These are phyloP conservation scores for Microctenopoma lineatum DNA, from an alignment of 2,797 vertebrate genomes.

Conservation along the genomic window DNA sequence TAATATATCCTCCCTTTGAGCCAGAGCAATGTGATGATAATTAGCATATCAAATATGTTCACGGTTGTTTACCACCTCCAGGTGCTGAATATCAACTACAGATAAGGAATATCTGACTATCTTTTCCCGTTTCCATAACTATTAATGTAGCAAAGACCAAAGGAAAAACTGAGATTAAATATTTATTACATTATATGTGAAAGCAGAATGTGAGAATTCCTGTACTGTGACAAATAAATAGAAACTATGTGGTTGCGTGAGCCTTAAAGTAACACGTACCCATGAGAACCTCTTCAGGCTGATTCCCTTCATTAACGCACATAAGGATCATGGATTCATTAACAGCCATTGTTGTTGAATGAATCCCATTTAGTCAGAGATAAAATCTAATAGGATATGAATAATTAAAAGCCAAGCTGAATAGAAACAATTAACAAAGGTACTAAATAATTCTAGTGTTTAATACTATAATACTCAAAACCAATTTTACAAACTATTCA, in stretches of 20 bases:
- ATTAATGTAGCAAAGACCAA: conserved; percentile 12
- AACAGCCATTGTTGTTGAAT: background rate
- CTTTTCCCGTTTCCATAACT: conserved; percentile 40
- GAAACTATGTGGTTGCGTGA: conserved; percentile 42
- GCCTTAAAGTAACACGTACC: conserved; percentile 25
- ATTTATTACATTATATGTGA: conserved; percentile 18
- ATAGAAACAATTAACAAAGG: background rate
- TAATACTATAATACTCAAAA: background rate
- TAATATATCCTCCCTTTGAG: conserved; percentile 9
- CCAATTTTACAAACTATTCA: background rate
- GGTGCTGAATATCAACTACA: background rate
- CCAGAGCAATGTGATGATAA: background rate
- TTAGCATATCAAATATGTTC: conserved; percentile 22
- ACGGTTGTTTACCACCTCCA: background rate
- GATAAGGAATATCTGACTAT: conserved; percentile 5
- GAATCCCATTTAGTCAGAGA: background rate
- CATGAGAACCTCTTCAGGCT: conserved; percentile 17
- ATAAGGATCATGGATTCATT: conserved; percentile 8
- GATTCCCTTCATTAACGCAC: conserved; percentile 23
- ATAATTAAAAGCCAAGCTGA: conserved; percentile 1
- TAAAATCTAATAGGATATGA: conserved; percentile 1
- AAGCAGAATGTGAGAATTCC: conserved; percentile 25
- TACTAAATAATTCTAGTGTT: background rate
- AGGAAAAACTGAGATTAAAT: conserved; percentile 1
- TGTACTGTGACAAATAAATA: conserved; percentile 26